These are phyloP conservation scores for Cephus runcator DNA, from an alignment of 2,888 invertebrate genomes.

Conservation along the genomic window DNA sequence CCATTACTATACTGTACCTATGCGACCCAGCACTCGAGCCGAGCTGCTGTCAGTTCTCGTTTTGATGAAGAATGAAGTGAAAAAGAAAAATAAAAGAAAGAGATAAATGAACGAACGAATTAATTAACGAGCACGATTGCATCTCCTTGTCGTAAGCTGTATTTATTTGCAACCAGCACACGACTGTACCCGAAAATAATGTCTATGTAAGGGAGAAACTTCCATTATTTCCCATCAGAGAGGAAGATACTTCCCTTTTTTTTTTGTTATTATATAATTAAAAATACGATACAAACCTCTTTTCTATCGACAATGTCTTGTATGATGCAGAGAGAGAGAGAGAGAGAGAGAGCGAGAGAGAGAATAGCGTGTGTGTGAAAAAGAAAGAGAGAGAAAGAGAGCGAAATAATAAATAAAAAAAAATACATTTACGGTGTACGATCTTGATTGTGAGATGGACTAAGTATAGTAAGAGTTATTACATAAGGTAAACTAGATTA, in stretches of 20 bases:
- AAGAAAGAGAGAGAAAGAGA: slow-evolving; percentile 2
- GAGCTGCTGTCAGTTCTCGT: slow-evolving; percentile 28
- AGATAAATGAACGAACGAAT: slow-evolving; percentile 16
- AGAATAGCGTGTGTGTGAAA: background rate
- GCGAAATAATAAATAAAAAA: slow-evolving; percentile 9
- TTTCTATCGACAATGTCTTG: too few species aligned
- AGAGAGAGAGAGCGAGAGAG: background rate
- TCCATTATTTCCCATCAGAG: too few species aligned
- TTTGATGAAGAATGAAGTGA: slow-evolving; percentile 9
- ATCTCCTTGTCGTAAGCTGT: slow-evolving; percentile 29
- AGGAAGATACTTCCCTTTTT: too few species aligned
- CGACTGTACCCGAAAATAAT: slow-evolving; percentile 4
- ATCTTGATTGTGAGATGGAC: too few species aligned
- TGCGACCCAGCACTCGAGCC: slow-evolving; percentile 43
- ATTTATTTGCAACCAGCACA: slow-evolving; percentile 42
- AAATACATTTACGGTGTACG: slow-evolving; percentile 8
- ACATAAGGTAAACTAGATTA: too few species aligned
- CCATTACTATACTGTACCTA: slow-evolving; percentile 42
- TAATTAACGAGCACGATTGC: slow-evolving; percentile 11
- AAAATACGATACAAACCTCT: too few species aligned
- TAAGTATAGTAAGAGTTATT: too few species aligned
- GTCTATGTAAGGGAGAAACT: too few species aligned
- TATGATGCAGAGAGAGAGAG: too few species aligned
- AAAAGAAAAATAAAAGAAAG: slow-evolving; percentile 21
- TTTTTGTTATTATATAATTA: too few species aligned